Base-by-base conservation (phyloP, 2,113 vertebrate genomes). In the Oreochromis aureus region DNA sequence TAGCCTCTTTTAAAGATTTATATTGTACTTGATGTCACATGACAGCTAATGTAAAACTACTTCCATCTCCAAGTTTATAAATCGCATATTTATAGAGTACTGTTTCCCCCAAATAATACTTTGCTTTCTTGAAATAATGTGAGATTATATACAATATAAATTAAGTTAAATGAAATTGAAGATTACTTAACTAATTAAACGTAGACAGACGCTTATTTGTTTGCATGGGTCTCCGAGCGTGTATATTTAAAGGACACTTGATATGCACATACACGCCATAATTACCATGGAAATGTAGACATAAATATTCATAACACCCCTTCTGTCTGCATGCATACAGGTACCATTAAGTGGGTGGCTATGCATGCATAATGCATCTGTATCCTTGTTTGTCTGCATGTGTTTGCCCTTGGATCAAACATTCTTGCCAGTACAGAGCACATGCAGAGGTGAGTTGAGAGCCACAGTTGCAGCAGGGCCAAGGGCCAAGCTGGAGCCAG, bases 401-500 rank as follows among this genome's bases (percentile, higher is more conserved):
- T 41, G 63, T 82, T 88, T 86, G 93, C 56, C 92, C 89, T 94
- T 93, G 87, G 80, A 71, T 81, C 59, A 85, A 66, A 59, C 81
- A 88, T 24, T 16, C 66, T 58, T 78, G 86, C 82, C 90, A 82
- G 69, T 78, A 61, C 48, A 58, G 54, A 36, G 73, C 66, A 56
- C 81, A 86, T 79, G 66, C 79, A 61, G 55, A 13, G 10, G 58
- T 86, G 73, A 84, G 54, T 59, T 22, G 32, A 78, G 87, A 82
- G 80, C 82, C 87, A 61, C 56, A 83, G 82, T 59, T 84, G 30
- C 51, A 87, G 53, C 32, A 8, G 82, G 85, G 85, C 88, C 85
- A 90, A 83, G 86, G 92, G 88, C 90, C 87, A 90, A 83, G 66
- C 71, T 84, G 90, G 82, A 90, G 89, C 90, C 91, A 89, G 90